These are phyloP conservation scores for Drosophila greeni DNA, from an alignment of 2,888 invertebrate species.

Conservation along the genomic window DNA sequence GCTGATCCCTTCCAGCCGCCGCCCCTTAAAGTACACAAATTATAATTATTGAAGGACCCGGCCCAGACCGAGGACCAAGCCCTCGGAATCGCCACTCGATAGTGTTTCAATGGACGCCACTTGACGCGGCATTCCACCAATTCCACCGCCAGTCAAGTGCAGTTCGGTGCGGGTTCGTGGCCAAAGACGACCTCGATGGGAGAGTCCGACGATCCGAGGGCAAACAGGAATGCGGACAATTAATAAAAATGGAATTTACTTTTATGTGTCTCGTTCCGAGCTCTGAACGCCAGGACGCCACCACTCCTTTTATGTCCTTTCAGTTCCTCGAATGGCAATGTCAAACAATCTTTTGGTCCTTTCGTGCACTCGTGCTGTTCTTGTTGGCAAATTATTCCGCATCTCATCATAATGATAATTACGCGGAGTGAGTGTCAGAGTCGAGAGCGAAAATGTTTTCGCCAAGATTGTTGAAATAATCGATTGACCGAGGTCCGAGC, in stretches of 20 bases:
- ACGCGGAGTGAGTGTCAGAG: constrained; percentile 26
- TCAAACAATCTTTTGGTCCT: constrained; percentile 36
- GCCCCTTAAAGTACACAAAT: constrained; percentile 64
- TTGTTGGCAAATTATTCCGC: constrained; percentile 50
- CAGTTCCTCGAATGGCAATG: constrained; percentile 28
- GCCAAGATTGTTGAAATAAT: constrained; percentile 44
- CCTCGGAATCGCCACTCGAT: constrained; percentile 35
- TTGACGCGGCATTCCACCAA: constrained; percentile 32
- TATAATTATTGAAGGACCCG: constrained; percentile 54
- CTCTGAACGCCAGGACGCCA: constrained; percentile 4
- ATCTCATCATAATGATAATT: constrained; percentile 57
- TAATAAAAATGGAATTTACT: constrained; percentile 65
- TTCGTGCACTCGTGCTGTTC: constrained; percentile 9
- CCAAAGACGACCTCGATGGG: constrained; percentile 3
- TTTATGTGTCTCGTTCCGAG: constrained; percentile 40
- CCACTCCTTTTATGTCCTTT: constrained; percentile 10
- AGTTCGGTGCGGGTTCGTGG: constrained; percentile 22
- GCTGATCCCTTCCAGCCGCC: constrained; percentile 42
- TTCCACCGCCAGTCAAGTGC: constrained; percentile 58
- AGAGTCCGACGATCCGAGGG: constrained; percentile 24
- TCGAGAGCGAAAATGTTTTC: constrained; percentile 35
- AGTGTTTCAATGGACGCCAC: constrained; percentile 57
- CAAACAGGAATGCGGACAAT: constrained; percentile 49
- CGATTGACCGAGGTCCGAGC: constrained; percentile 34
- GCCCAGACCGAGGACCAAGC: constrained; percentile 6